A percentile compares a stretch with the other conserved stretches of the same genome.
These are phyloP conservation scores for Trachythela sp. DNA, from an alignment of 64 coral and sea anemone species.

Conservation along the genomic window DNA sequence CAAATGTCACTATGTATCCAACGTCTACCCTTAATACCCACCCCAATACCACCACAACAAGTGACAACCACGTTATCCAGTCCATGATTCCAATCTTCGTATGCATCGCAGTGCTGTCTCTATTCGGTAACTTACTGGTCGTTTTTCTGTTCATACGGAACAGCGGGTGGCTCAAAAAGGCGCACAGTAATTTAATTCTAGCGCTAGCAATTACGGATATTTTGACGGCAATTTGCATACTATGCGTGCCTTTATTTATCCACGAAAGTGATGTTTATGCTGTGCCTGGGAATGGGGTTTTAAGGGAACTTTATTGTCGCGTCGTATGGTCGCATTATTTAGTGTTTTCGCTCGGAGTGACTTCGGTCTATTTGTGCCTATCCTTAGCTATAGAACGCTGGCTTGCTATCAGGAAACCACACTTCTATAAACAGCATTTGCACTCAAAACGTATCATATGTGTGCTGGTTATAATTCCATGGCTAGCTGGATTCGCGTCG, in stretches of 20 bases:
- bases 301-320: not conserved
- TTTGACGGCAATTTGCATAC: not conserved
- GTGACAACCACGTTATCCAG: not conserved
- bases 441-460: not conserved
- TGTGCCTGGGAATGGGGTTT: not conserved
- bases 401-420: not conserved
- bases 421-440: not conserved
- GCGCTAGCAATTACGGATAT: not conserved
- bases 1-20: not conserved
- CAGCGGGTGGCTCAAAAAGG: not conserved
- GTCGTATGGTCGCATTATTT: conserved; percentile 3
- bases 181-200: not conserved
- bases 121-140: not conserved
- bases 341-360: not conserved
- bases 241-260: not conserved
- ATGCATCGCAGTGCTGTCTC: not conserved
- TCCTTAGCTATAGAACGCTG: not conserved
- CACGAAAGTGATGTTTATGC: not conserved
- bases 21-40: not conserved
- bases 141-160: not conserved
- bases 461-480: not conserved
- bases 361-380: not conserved
- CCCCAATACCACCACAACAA: not conserved
- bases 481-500: not conserved
- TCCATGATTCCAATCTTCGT: not conserved